Evolutionary conservation across 37 sponge, comb jelly and placozoan species (phyloP), one percentile per base, ranked within the genome.

Genomic region (Beroe forskalii): DNA sequence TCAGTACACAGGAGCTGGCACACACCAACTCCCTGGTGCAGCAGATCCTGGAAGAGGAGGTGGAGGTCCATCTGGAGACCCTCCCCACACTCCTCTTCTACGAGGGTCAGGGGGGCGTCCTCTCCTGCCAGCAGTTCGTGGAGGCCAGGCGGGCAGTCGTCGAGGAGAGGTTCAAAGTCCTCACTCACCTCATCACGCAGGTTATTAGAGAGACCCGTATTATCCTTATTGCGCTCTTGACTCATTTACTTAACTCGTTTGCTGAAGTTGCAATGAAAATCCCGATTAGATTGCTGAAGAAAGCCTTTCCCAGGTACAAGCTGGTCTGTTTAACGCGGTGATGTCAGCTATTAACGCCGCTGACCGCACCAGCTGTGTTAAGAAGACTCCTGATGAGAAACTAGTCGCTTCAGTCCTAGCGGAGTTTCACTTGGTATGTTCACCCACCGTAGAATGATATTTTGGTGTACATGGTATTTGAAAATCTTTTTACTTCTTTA

Each of bases 161-260:
- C 55, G 86, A 37, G 28, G 86, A 80, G 60, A 41, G 86, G 60
- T 80, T 80, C 60, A 38, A 38, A 37, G 86, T 33, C 2, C 86
- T 80, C 1, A 80, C 86, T 41, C 86, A 80, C 55, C 27, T 80
- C 38, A 80, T 80, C 60, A 80, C 86, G n/a, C 86, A 80, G 86
- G 86, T 80, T 23, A n/a, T n/a, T n/a, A n/a, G n/a, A n/a, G n/a
- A n/a, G n/a, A n/a, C n/a, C n/a, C n/a, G n/a, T n/a, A n/a, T n/a
- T n/a, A n/a, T n/a, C n/a, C n/a, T n/a, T n/a, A n/a, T n/a, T n/a
- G n/a, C n/a, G n/a, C n/a, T n/a, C n/a, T n/a, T n/a, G n/a, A n/a
- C n/a, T n/a, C n/a, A n/a, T n/a, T n/a, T n/a, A n/a, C n/a, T n/a
- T n/a, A n/a, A n/a, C n/a, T n/a, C n/a, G n/a, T n/a, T n/a, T n/a